Evolutionary conservation across 2,113 vertebrate species (phyloP), one percentile per base, ranked within the genome.

Genomic region (Megalops atlanticus): DNA sequence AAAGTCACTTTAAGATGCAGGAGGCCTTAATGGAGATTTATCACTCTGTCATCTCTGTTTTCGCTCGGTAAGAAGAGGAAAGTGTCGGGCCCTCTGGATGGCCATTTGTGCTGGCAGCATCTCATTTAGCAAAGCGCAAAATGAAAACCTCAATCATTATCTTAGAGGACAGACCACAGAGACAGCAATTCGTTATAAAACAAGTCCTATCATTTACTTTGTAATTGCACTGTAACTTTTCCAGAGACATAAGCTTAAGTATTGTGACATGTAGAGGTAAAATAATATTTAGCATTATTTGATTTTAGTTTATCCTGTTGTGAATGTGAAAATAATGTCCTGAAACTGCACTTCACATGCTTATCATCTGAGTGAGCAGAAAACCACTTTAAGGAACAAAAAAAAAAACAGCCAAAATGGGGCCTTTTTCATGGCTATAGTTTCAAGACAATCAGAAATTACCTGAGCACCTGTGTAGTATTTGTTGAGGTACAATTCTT

Each of bases 21-120:
- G 52, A 5, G 27, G 76, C 31, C 45, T 47, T 79, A 79, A 83
- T 83, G 81, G 81, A 82, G 81, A 78, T 79, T 83, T 83, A 83
- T 83, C 38, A 64, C 69, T 35, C 76, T 78, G 81, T 79, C 77
- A 49, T 68, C 54, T 83, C 72, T 74, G 49, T 78, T 83, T 79
- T 83, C 71, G 74, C 77, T 75, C 71, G 5, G 68, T 78, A 58
- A 82, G 69, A 73, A 52, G 76, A 78, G 69, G 36, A 35, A 78
- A 76, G 80, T 69, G 80, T 68, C 43, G 54, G 41, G 69, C n/a
- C 75, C 43, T 35, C n/a, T 38, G n/a, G 68, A 77, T 33, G 47
- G 64, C 24, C 40, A 18, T 47, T 76, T 35, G 27, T 5, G 38
- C 36, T 40, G 68, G 77, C 49, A 79, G 71, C 41, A 45, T 68